These are phyloP conservation scores for Orthosia gothica DNA, from an alignment of 2,888 invertebrate species.

Conservation along the genomic window DNA sequence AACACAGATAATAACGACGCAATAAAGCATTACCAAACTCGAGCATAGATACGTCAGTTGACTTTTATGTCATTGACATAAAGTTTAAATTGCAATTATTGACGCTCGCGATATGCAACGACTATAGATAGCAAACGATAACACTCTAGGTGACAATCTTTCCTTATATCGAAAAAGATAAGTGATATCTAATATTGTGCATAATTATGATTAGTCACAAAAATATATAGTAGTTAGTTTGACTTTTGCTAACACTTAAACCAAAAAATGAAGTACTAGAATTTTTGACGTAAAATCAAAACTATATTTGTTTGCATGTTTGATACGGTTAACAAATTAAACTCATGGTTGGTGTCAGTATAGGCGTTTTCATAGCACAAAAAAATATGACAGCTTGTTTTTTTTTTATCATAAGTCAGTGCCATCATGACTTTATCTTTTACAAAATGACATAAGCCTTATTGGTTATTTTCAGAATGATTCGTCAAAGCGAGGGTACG, in stretches of 20 bases:
- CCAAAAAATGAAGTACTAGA: neutral
- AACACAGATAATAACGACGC: conserved; percentile 3
- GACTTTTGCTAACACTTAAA: neutral
- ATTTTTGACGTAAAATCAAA: neutral
- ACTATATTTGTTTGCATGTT: neutral
- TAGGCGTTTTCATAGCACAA: too few species aligned
- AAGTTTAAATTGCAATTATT: conserved; percentile 31
- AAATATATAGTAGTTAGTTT: conserved; percentile 18
- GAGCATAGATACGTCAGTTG: neutral
- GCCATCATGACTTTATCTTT: neutral
- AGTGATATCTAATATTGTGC: conserved; percentile 29
- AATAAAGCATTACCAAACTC: neutral
- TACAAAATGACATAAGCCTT: neutral
- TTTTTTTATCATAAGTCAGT: neutral
- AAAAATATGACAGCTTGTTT: neutral
- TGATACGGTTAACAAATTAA: neutral
- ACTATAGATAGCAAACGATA: conserved; percentile 34
- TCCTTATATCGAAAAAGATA: conserved; percentile 23
- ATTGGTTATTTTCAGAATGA: conserved; percentile 81
- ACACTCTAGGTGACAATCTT: conserved; percentile 10
- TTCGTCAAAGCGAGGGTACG: conserved; percentile 85
- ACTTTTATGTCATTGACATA: neutral
- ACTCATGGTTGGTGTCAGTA: neutral
- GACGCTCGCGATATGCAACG: neutral
- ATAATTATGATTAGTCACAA: conserved; percentile 37